Evolutionary conservation across 2,797 vertebrate genomes (phyloP), one percentile per base, ranked within the genome.

Genomic region (Denticeps clupeoides): DNA sequence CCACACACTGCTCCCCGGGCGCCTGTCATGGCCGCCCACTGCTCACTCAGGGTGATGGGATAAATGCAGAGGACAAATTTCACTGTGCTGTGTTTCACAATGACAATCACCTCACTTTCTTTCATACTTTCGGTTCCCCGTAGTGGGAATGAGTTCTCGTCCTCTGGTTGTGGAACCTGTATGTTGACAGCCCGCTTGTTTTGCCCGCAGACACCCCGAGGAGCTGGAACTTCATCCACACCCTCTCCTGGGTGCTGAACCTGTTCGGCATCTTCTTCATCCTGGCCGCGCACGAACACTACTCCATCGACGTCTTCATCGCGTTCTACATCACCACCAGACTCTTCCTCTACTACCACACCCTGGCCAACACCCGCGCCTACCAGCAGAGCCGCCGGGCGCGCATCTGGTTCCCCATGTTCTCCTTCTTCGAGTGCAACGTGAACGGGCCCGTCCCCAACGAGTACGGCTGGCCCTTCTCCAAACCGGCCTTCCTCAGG

Each of bases 201-300:
- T 32, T 24, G 16, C 7, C 45, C 50, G 24, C 42, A 98, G 93
- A 98, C 76, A 96, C 90, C 0, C 93, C 93, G 62, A 87, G 90
- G 56, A 89, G 82, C 76, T 98, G 93, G 93, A 89, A 96, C 80
- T 84, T 96, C 73, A 85, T 98, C 64, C 93, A 98, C 51, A 98
- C 93, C 26, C 83, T 95, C 59, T 97, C 92, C 51, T 97, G 93
- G 93, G 93, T 98, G 66, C 76, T 98, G 52, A 97, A 98, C 69
- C 82, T 98, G 44, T 98, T 98, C 71, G 93, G 93, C 58, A 97
- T 98, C 66, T 98, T 98, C 83, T 98, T 98, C 73, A 97, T 98
- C 68, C 81, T 97, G 75, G 93, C 93, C 10, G 92, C 90, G 47
- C 93, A 98, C 45, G 93, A 98, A 74, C 93, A 98, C 74, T 98